Conservation (phyloP, 2,888 invertebrate species). For the Pterobdella sp. region DNA sequence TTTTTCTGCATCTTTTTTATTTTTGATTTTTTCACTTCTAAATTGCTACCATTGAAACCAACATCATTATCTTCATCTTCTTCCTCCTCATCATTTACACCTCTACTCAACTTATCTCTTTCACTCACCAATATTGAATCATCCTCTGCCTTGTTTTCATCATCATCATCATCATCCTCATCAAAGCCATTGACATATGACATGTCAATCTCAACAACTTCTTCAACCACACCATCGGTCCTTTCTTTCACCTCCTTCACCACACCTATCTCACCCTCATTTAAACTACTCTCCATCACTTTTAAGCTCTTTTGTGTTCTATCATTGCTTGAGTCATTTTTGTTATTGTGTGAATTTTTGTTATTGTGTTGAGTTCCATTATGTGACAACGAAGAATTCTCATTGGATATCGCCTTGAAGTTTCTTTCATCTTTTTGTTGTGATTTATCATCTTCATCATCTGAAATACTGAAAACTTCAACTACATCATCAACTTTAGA, state of each 20-base stretch:
- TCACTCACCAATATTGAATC: too few relatives aligned
- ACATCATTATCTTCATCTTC: neutral
- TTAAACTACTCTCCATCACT: neutral
- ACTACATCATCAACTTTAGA: constrained; percentile 6
- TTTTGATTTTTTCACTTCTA: neutral
- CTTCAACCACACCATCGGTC: neutral
- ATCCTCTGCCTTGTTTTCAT: neutral
- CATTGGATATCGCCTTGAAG: neutral
- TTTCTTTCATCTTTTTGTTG: neutral
- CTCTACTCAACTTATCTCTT: too few relatives aligned
- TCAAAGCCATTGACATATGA: neutral
- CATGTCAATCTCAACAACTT: constrained; percentile 8
- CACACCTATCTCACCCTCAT: neutral
- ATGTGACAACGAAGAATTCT: neutral
- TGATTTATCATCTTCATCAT: neutral
- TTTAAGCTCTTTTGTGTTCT: neutral
- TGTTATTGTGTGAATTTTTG: neutral
- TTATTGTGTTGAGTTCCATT: neutral
- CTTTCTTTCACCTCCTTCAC: neutral
- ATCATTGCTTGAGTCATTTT: neutral
- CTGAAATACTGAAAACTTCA: constrained; percentile 25
- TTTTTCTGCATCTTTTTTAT: neutral
- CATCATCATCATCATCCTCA: neutral
- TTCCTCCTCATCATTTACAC: neutral
- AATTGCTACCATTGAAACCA: neutral